Percentiles rank a stretch among this genome's conserved stretches.
These are phyloP conservation scores for Trogon melanurus DNA, from an alignment of 2,113 vertebrate species.

Conservation along the genomic window DNA sequence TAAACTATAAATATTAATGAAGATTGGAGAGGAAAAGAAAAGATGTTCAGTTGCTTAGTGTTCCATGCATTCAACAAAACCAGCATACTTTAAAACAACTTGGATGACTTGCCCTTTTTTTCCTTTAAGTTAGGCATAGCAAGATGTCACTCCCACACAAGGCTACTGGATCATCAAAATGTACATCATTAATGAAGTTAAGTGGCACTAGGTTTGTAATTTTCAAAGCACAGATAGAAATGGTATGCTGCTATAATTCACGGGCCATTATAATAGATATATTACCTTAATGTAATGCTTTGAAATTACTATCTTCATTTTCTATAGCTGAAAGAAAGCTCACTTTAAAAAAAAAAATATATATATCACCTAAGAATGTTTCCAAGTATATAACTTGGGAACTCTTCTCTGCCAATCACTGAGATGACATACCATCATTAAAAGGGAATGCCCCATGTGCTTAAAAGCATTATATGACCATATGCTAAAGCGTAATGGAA, in stretches of 20 bases:
- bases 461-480: not conserved
- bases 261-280: constrained; percentile 38
- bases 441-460: not conserved
- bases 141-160: constrained; percentile 50
- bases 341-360: not conserved
- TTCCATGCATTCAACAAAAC: constrained; percentile 43
- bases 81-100: constrained; percentile 19
- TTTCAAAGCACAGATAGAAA: constrained; percentile 53
- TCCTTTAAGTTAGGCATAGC: constrained; percentile 36
- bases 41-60: constrained; percentile 36
- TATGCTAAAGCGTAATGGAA: not conserved
- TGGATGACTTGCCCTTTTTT: constrained; percentile 30
- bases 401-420: not conserved
- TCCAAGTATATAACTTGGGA: not conserved
- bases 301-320: constrained; percentile 39
- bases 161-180: constrained; percentile 57
- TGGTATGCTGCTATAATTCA: constrained; percentile 46
- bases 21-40: constrained; percentile 27
- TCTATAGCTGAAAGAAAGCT: constrained; percentile 15
- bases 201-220: constrained; percentile 41
- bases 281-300: constrained; percentile 56
- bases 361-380: not conserved
- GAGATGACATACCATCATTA: not conserved
- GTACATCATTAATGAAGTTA: constrained; percentile 61
- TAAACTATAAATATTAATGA: constrained; percentile 60